These are phyloP conservation scores for Scomberomorus guttatus DNA, from an alignment of 2,797 vertebrate species.

Conservation along the genomic window DNA sequence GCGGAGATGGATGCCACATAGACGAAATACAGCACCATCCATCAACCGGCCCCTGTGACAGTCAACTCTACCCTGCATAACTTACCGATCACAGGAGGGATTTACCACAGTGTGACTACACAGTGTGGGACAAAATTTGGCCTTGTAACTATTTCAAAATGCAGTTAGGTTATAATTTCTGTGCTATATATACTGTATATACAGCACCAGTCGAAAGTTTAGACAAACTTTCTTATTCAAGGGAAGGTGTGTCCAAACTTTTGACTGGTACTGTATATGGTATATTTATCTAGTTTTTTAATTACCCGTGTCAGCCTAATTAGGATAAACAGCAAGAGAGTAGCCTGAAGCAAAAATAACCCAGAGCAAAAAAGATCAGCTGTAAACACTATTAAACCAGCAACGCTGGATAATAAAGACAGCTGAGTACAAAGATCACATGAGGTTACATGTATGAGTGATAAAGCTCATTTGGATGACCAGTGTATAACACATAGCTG, in stretches of 20 bases:
- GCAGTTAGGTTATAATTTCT: constrained; percentile 15
- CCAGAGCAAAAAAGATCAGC: constrained; percentile 14
- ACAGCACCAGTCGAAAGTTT: neutral
- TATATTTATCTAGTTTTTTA: constrained; percentile 41
- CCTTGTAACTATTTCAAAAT: constrained; percentile 26
- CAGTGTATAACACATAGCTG: constrained; percentile 5
- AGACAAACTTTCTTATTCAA: neutral
- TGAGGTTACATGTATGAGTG: neutral
- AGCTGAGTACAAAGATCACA: constrained; percentile 21
- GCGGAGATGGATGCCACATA: constrained; percentile 59
- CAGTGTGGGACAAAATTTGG: constrained; percentile 12
- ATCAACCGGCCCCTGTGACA: constrained; percentile 61
- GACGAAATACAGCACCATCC: constrained; percentile 61
- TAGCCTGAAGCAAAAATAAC: constrained; percentile 45
- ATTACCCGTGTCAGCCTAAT: constrained; percentile 49
- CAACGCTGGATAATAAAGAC: constrained; percentile 12
- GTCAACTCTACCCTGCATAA: constrained; percentile 30
- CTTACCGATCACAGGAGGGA: constrained; percentile 41
- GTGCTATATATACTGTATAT: neutral
- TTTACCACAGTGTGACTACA: constrained; percentile 8
- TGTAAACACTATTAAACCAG: constrained; percentile 24
- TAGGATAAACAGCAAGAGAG: constrained; percentile 37
- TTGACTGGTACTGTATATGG: neutral
- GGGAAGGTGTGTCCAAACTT: neutral
- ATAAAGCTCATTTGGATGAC: constrained; percentile 32